Conservation (phyloP, 2,797 vertebrate species). For the Liasis olivaceus region DNA sequence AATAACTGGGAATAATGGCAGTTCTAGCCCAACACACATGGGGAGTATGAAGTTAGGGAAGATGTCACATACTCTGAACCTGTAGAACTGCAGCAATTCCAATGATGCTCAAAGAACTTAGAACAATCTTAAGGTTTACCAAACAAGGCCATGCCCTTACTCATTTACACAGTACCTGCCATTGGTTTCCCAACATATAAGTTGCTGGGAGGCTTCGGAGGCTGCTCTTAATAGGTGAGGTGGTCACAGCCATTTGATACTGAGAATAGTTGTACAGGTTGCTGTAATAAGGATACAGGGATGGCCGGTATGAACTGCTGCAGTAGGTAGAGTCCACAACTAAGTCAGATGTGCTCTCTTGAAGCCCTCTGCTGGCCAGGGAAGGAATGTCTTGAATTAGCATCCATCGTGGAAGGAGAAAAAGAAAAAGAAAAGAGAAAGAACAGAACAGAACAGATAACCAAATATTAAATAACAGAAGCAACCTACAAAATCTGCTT, state of each 20-base stretch:
- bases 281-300: constrained; percentile 88
- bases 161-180: constrained; percentile 73
- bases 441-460: constrained; percentile 26
- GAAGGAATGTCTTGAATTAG: constrained; percentile 77
- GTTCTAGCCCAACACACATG: not conserved
- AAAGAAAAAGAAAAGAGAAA: not conserved
- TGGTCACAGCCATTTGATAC: constrained; percentile 85
- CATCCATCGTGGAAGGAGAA: constrained; percentile 63
- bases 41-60: not conserved
- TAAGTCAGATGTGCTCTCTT: constrained; percentile 84
- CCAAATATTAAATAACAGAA: not conserved
- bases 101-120: not conserved
- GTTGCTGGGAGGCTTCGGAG: constrained; percentile 73
- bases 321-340: constrained; percentile 86
- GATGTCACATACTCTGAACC: not conserved
- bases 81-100: not conserved
- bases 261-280: constrained; percentile 95
- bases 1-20: not conserved
- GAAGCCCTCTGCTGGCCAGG: constrained; percentile 81
- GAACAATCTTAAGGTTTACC: not conserved
- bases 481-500: not conserved
- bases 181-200: constrained; percentile 78
- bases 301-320: constrained; percentile 89
- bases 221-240: constrained; percentile 76
- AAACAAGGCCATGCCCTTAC: not conserved